A percentile compares a stretch with the other conserved stretches of the same genome.
These are phyloP conservation scores for Odocoileus hemionus DNA, from an alignment of 2,113 vertebrate species.

Conservation along the genomic window DNA sequence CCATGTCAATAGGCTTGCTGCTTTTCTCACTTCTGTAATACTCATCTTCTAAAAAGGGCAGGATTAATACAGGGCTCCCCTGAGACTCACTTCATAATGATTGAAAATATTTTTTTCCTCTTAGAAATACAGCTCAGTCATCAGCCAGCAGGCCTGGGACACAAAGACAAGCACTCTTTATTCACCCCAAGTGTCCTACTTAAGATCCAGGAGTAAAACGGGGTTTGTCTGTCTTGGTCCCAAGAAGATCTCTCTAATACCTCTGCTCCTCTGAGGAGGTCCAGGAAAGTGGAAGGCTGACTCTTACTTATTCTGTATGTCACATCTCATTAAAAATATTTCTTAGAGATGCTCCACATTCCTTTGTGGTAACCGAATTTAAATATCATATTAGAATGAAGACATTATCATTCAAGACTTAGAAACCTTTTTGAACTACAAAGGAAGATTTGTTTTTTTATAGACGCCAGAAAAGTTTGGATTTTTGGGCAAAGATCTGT, in stretches of 20 bases:
- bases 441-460: not conserved
- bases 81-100: not conserved
- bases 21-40: not conserved
- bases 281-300: not conserved
- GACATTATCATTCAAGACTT: not conserved
- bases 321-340: not conserved
- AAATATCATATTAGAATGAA: not conserved
- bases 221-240: not conserved
- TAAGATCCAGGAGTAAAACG: not conserved
- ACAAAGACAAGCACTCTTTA: not conserved
- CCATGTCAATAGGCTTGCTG: not conserved
- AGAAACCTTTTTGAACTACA: not conserved
- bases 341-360: not conserved
- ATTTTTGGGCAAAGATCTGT: not conserved
- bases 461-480: not conserved
- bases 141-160: not conserved
- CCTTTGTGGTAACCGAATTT: not conserved
- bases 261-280: not conserved
- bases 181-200: not conserved
- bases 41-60: not conserved
- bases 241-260: not conserved
- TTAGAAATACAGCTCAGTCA: conserved; percentile 8
- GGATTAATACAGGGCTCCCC: not conserved
- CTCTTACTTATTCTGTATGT: not conserved
- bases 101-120: not conserved